Evolutionary conservation across 2,888 invertebrate species (phyloP).

Genomic region (Aphodius granarius): DNA sequence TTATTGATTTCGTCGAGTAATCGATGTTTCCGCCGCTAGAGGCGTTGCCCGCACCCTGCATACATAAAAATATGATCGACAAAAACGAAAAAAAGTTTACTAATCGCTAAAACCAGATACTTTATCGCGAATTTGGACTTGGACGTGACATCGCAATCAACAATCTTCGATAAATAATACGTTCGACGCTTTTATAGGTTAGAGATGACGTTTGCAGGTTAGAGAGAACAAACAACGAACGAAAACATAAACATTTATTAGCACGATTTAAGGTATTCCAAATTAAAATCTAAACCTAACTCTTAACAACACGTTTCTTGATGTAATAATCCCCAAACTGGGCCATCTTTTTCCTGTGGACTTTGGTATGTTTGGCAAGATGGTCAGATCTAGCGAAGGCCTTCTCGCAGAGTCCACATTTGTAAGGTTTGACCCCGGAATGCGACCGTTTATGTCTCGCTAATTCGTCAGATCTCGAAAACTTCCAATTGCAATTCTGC

Average conservation of each 20-base stretch:
- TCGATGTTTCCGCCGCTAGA: background rate
- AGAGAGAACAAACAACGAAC: conserved; percentile 5
- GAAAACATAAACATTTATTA: background rate
- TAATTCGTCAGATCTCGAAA: conserved; percentile 92
- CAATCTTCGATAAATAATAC: too few species aligned
- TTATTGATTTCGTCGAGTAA: background rate
- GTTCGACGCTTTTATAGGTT: too few species aligned
- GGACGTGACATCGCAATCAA: too few species aligned
- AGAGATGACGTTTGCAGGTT: too few species aligned
- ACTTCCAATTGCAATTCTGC: conserved; percentile 85
- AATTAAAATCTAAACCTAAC: background rate
- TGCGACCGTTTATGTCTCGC: conserved; percentile 93
- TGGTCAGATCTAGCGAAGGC: conserved; percentile 93
- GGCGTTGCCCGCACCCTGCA: background rate
- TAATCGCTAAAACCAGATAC: background rate
- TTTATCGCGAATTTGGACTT: background rate
- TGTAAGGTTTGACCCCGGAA: conserved; percentile 92
- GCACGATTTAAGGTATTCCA: background rate
- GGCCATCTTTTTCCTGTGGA: conserved; percentile 69
- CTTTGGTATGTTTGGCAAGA: conserved; percentile 87
- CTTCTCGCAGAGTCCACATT: conserved; percentile 85
- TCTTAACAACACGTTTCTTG: conserved; percentile 21
- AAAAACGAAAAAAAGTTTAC: background rate
- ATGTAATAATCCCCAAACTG: conserved; percentile 40
- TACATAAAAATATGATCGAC: background rate